Evolutionary conservation across 1,140 invertebrate species (phyloP), one percentile per base, ranked within the genome.

Genomic region (Vanessa atalanta): DNA sequence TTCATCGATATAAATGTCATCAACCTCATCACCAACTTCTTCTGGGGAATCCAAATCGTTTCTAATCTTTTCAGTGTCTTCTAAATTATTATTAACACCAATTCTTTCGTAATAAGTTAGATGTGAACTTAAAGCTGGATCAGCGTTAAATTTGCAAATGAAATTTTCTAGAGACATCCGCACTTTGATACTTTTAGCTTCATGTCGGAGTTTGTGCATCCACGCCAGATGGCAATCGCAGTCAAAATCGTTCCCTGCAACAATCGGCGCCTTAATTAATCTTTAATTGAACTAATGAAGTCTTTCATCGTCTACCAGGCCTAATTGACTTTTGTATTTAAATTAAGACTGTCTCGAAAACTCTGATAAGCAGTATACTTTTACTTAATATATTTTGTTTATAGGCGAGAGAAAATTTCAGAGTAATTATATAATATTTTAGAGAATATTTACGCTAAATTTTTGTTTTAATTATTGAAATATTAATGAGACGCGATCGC

Each of bases 141-240:
- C 83, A 47, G 77, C 70, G 60, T 77, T 88, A 66, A 85, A 89
- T 86, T 90, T 91, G 77, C 90, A 92, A 73, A 87, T 73, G 78
- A 92, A 92, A 77, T 95, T 94, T 69, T 96, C 95, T 73, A 97
- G 92, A 57, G 95, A 94, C 69, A 94, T 94, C 71, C 94, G 93
- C 73, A 96, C 94, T 88, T 95, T 94, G 55, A 93, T 88, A 84
- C 95, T 96, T 83, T 95, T 95, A 73, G 96, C 96, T 81, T 96
- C 95, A 86, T 96, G 96, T 75, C 94, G 94, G 74, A 97, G 88
- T 72, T 94, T 94, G 89, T 96, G 95, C 91, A 97, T 95, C 96
- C 96, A 97, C 20, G 95, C 93, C 77, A 97, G 93, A 75, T 96
- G 95, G 86, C 96, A 97, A 90, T 97, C 96, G 92, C 96, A 97